A percentile compares a stretch with the other conserved stretches of the same genome.
phyloP scores from a whole-genome alignment of 2,888 invertebrate genomes.

The Macrophya annulata region DNA sequence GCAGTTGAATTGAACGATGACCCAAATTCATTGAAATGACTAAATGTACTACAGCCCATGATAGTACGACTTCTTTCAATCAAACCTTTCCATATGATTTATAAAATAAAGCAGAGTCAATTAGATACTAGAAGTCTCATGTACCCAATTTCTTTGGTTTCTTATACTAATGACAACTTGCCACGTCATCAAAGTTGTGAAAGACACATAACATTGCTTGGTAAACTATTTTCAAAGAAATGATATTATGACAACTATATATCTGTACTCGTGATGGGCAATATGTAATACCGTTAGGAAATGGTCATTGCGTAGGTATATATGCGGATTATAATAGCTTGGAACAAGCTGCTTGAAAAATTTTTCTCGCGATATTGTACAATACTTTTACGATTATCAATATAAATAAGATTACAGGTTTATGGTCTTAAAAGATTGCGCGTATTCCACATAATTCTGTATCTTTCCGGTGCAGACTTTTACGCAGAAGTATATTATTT shows the following conservation, averaged over 20 bases:
- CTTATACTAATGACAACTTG: background rate
- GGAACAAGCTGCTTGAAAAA: background rate
- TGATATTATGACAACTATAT: background rate
- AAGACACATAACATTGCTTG: background rate
- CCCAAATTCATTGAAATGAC: background rate
- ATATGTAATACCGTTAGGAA: background rate
- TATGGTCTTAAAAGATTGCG: background rate
- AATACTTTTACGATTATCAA: slow-evolving; percentile 21
- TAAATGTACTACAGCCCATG: background rate
- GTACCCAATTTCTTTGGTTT: background rate
- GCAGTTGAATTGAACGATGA: background rate
- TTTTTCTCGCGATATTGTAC: background rate
- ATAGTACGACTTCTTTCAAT: background rate
- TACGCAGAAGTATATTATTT: background rate
- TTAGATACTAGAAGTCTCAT: background rate
- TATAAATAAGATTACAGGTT: background rate
- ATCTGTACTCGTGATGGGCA: background rate
- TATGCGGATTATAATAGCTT: slow-evolving; percentile 2
- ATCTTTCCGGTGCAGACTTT: background rate
- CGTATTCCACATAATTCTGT: background rate
- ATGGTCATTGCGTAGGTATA: background rate
- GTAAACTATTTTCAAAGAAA: background rate
- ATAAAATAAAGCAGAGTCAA: background rate
- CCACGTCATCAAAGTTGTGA: background rate
- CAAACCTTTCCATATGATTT: background rate